Conservation (phyloP, 2,888 invertebrate species). For the Nemotelus pantherinus region DNA sequence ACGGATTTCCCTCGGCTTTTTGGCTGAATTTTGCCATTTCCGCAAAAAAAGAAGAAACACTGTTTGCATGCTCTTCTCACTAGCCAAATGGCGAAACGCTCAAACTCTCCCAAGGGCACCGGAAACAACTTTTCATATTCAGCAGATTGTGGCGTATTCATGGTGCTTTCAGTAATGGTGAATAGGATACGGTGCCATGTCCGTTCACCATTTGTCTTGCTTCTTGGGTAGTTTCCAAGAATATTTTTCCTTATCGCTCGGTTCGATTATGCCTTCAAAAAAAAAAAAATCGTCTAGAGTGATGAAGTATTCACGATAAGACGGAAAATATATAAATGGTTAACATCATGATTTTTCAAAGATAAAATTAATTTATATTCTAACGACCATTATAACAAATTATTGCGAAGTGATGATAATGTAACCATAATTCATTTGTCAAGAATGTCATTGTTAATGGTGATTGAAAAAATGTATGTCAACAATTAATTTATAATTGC, state of each 20-base stretch:
- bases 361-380: no score
- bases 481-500: no score
- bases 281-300: background rate
- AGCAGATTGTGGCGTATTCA: constrained; percentile 18
- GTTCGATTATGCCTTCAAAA: background rate
- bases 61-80: background rate
- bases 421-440: no score
- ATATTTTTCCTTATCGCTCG: background rate
- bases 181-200: background rate
- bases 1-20: constrained; percentile 21
- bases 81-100: constrained; percentile 20
- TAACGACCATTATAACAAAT: no score
- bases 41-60: background rate
- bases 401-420: no score
- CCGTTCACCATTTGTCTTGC: background rate
- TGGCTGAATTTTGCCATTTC: constrained; percentile 22
- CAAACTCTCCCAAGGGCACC: background rate
- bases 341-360: no score
- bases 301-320: no score
- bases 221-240: constrained; percentile 13
- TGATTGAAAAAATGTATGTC: no score
- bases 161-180: background rate
- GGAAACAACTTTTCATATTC: constrained; percentile 20
- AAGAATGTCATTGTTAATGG: no score
- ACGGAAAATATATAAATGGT: no score